phyloP scores from a whole-genome alignment of 2,797 vertebrate genomes.

The Enteromius anoplus region DNA sequence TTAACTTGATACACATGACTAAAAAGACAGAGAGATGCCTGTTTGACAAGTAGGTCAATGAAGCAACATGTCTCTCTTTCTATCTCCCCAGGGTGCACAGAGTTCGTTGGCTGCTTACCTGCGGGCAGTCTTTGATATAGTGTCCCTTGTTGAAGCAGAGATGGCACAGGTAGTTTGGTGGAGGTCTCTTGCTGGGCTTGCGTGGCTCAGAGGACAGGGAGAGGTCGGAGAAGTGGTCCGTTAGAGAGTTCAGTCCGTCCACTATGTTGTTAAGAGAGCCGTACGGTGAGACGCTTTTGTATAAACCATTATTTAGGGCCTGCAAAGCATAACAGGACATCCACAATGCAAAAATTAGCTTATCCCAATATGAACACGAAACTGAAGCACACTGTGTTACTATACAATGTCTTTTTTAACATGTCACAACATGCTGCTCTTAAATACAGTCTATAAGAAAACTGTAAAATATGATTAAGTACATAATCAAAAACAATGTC shows the following conservation, averaged over 20 bases:
- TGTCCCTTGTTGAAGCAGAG: slow-evolving; percentile 99
- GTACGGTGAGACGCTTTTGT: slow-evolving; percentile 94
- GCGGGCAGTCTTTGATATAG: slow-evolving; percentile 99
- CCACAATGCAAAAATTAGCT: background rate
- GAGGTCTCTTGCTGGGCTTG: slow-evolving; percentile 97
- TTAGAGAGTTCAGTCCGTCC: slow-evolving; percentile 96
- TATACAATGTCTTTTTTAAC: background rate
- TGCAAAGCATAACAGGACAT: slow-evolving; percentile 63
- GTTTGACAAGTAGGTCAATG: slow-evolving; percentile 80
- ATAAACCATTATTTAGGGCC: slow-evolving; percentile 93
- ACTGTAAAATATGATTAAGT: background rate
- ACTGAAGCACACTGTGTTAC: background rate
- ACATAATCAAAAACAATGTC: background rate
- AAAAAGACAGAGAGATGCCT: slow-evolving; percentile 75
- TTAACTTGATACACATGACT: slow-evolving; percentile 69
- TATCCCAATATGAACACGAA: background rate
- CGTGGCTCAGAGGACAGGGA: slow-evolving; percentile 93
- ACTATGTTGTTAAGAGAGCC: slow-evolving; percentile 98
- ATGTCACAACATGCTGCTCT: background rate
- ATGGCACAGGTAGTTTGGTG: slow-evolving; percentile 98
- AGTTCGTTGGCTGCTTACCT: slow-evolving; percentile 81
- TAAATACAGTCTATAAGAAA: background rate
- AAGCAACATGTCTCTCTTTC: slow-evolving; percentile 35
- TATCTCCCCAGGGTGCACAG: slow-evolving; percentile 1
- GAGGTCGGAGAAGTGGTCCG: slow-evolving; percentile 98